Evolutionary conservation across 2,888 invertebrate species (phyloP).

Genomic region (Eupithecia inturbata): DNA sequence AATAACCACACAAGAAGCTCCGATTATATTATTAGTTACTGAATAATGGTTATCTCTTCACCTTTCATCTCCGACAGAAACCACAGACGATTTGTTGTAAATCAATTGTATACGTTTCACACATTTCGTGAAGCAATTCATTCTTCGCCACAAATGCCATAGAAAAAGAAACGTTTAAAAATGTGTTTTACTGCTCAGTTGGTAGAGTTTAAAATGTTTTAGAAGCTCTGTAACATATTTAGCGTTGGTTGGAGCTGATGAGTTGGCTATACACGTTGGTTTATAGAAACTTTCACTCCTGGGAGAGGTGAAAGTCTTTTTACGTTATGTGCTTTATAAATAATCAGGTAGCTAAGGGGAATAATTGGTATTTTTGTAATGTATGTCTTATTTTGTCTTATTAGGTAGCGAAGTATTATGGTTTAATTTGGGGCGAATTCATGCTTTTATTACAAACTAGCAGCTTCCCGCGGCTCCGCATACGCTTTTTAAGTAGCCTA

Average conservation of each 20-base stretch:
- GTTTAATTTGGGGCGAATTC: too few species aligned
- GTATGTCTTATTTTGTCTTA: not conserved
- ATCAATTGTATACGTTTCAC: constrained; percentile 29
- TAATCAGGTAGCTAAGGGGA: not conserved
- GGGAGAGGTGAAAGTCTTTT: constrained; percentile 55
- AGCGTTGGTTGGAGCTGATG: constrained; percentile 38
- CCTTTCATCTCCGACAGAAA: constrained; percentile 9
- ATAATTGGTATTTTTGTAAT: not conserved
- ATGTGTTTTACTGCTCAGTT: not conserved
- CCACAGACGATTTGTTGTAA: constrained; percentile 27
- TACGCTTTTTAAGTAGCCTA: too few species aligned
- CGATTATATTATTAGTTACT: not conserved
- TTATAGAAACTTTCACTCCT: constrained; percentile 52
- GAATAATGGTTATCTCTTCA: constrained; percentile 17
- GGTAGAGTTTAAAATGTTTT: constrained; percentile 15
- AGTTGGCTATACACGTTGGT: constrained; percentile 37
- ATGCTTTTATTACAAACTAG: too few species aligned
- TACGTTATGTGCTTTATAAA: constrained; percentile 22
- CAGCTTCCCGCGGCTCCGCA: too few species aligned
- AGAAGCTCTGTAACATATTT: constrained; percentile 35
- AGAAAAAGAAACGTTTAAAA: not conserved
- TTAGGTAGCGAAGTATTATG: too few species aligned
- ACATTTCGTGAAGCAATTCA: constrained; percentile 19
- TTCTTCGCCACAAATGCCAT: constrained; percentile 14
- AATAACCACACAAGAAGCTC: constrained; percentile 9